Base-by-base conservation (phyloP, 2,797 vertebrate genomes). In the Sebastes vulpes region DNA sequence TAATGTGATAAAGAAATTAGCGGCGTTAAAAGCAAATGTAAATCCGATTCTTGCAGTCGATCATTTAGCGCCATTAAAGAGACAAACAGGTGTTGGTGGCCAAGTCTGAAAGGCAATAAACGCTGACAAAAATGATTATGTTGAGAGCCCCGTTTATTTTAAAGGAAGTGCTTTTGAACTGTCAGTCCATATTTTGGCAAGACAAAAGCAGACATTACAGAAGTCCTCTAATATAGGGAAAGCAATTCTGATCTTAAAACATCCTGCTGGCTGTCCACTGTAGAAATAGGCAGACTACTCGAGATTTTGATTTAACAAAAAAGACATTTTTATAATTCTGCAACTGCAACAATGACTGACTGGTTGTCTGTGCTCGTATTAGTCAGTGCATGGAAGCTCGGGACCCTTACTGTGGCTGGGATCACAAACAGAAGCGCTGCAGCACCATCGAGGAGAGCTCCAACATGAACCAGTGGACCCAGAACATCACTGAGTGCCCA, bases 371-470 rank as follows among this genome's bases (percentile, higher is more conserved):
- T 56, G 1, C 74, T 77, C 42, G 0, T 57, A 5, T 58, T 21
- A 99, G 98, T 60, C 79, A 95, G 21, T 99, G 98, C 89, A 89
- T 98, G 82, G 97, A 97, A 59, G 98, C 98, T n/a, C 97, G 98
- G 83, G 98, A 99, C 90, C 98, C 98, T 3, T 99, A 99, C 53
- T 99, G 98, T 12, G 98, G 98, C 72, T 99, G 98, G 98, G 98
- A 99, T 79, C 80, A 93, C 75, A 96, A 96, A 67, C 95, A 97
- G 95, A 97, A 95, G 89, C 97, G 96, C 52, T 99, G 98, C 81
- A 98, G 97, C 12, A 98, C 97, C 0, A 93, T 99, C 32, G 97
- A 98, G 93, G 97, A 97, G 79, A 98, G 98, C 82, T 93, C 97
- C 86, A 98, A 97, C 93, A 98, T 99, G 97, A 97, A 94, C 65